Base-by-base conservation (phyloP, 53 echinoderm and acorn worm genomes). In the Henricia sp. region DNA sequence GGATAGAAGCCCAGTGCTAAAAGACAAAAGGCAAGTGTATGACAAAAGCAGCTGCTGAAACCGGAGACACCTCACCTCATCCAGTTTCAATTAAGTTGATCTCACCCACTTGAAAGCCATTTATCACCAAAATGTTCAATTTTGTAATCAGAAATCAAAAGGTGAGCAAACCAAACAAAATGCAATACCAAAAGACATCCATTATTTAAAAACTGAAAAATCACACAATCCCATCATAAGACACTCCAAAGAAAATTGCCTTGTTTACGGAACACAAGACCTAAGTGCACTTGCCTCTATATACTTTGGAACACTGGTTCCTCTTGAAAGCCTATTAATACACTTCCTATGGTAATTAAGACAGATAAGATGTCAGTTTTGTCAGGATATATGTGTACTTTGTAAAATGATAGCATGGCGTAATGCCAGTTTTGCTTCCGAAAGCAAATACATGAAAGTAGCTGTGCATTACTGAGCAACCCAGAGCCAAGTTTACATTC, bases 381-480 rank as follows among this genome's bases (percentile, higher is more conserved):
- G 80, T 80, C 63, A 64, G 64, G 63, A 16, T 43, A 80, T 20
- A 64, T 80, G 80, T 80, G 80, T 80, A 64, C 80, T 44, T 64
- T 80, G 80, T 80, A 80, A 80, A 80, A 44, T 30, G 80, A 80
- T 80, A 80, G 44, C 48, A 27, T 6, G 80, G 36, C 27, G 64
- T 46, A 19, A 41, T 44, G 80, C 41, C 80, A 33, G 70, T 80
- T 80, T 80, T 43, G 48, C 64, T 80, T 46, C 34, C 40, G 19
- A 34, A 32, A 60, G 63, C 80, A 80, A 80, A 80, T 64, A 80
- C 58, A 9, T 40, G 32, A 33, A 52, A 73, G 53, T 73, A 52
- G 30, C 57, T 14, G 54, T 38, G 76, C 40, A 28, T 76, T 58
- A 58, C 59, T 5, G 59, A 59, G 59, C 59, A 57, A 43, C 42